Evolutionary conservation across 2,113 vertebrate species (phyloP).

Genomic region (Fregetta grallaria): DNA sequence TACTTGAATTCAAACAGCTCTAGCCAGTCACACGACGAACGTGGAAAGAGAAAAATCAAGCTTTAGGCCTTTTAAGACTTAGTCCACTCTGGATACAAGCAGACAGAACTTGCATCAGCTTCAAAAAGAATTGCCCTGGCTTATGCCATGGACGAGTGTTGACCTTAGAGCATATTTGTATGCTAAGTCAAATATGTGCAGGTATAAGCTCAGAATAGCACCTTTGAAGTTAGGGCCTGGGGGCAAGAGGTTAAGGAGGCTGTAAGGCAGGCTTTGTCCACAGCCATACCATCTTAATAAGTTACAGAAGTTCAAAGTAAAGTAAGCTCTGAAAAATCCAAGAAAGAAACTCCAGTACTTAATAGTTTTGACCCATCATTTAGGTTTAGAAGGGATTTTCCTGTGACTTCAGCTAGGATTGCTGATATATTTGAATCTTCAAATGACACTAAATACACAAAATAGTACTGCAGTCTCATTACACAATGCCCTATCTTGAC

Average conservation of each 20-base stretch:
- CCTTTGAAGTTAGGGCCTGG: background rate
- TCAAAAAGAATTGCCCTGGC: background rate
- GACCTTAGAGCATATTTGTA: background rate
- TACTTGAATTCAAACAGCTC: background rate
- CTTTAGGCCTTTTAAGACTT: background rate
- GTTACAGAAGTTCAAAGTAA: background rate
- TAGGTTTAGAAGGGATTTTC: background rate
- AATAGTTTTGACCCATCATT: background rate
- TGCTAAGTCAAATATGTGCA: background rate
- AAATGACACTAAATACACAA: background rate
- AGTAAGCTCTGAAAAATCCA: background rate
- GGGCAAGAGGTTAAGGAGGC: background rate
- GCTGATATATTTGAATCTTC: background rate
- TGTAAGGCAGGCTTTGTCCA: background rate
- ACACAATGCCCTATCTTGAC: background rate
- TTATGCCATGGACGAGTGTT: background rate
- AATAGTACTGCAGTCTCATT: background rate
- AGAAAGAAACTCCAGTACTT: background rate
- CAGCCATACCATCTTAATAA: background rate
- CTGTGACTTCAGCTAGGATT: background rate
- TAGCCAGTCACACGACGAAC: background rate
- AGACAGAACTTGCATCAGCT: background rate
- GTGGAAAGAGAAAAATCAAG: background rate
- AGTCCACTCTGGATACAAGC: background rate
- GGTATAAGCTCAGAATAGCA: background rate